Evolutionary conservation across 2,113 vertebrate species (phyloP).

Genomic region (Chascanopsetta lugubris): DNA sequence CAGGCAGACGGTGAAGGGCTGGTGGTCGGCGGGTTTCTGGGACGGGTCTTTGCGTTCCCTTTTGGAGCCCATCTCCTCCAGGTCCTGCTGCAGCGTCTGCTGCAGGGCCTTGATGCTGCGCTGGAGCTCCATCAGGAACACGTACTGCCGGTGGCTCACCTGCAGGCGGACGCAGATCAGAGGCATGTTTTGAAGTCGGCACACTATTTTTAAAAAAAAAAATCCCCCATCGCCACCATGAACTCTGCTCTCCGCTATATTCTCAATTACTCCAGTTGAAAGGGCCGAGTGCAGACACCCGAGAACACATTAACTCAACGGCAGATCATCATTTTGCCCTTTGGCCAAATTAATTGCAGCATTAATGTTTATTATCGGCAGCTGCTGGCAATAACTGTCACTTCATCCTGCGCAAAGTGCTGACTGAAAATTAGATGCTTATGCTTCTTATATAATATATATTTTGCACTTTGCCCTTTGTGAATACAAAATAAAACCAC

Average conservation of each 20-base stretch:
- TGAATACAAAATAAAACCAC: not conserved
- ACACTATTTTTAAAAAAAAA: too few relatives aligned
- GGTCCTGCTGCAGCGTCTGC: constrained; percentile 90
- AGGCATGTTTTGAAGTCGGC: too few relatives aligned
- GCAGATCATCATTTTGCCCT: not conserved
- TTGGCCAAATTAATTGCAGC: not conserved
- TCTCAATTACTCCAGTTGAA: too few relatives aligned
- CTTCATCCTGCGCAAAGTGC: not conserved
- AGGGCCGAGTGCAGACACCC: not conserved
- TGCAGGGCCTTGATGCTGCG: constrained; percentile 89
- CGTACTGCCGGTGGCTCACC: constrained; percentile 94
- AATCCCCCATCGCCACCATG: too few relatives aligned
- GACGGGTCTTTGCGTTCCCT: constrained; percentile 83
- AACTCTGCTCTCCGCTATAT: too few relatives aligned
- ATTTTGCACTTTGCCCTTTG: not conserved
- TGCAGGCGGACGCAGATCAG: constrained; percentile 22
- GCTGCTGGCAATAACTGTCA: not conserved
- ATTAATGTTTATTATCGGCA: constrained; percentile 1
- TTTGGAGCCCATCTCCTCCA: constrained; percentile 87
- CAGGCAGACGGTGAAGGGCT: constrained; percentile 85
- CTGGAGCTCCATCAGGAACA: constrained; percentile 91
- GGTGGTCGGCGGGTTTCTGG: constrained; percentile 75
- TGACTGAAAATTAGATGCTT: not conserved
- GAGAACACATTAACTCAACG: not conserved
- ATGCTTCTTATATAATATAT: not conserved